These are phyloP conservation scores for Trachemys scripta DNA, from an alignment of 2,113 vertebrate genomes.

Conservation along the genomic window DNA sequence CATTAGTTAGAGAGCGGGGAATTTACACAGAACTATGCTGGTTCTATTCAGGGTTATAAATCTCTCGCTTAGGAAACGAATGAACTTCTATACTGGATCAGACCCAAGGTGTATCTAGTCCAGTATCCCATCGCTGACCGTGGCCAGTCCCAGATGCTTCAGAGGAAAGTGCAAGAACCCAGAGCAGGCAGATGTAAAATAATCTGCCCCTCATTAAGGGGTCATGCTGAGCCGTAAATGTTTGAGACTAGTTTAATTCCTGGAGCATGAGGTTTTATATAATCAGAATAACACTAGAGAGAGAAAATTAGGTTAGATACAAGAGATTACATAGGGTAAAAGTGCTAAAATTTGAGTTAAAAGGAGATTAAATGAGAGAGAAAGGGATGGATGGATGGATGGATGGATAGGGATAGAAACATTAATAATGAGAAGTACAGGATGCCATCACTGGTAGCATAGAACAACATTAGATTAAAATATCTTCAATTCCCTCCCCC, in stretches of 20 bases:
- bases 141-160: background rate
- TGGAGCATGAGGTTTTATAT: background rate
- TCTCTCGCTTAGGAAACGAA: background rate
- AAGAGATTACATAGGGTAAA: background rate
- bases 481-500: constrained; percentile 31
- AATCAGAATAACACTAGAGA: background rate
- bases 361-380: fast-evolving
- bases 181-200: background rate
- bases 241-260: background rate
- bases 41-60: background rate
- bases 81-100: background rate
- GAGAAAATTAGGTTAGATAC: background rate
- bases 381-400: background rate
- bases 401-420: background rate
- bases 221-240: background rate
- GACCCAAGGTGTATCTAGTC: background rate
- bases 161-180: background rate
- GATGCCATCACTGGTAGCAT: constrained; percentile 46
- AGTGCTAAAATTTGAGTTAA: background rate
- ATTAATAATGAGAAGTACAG: background rate
- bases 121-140: background rate
- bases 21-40: background rate
- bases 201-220: background rate
- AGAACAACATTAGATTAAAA: constrained; percentile 51
- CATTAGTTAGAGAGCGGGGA: background rate